phyloP scores from a whole-genome alignment of 2,888 invertebrate species.

The Galeopsomyia nigrocyanea region DNA sequence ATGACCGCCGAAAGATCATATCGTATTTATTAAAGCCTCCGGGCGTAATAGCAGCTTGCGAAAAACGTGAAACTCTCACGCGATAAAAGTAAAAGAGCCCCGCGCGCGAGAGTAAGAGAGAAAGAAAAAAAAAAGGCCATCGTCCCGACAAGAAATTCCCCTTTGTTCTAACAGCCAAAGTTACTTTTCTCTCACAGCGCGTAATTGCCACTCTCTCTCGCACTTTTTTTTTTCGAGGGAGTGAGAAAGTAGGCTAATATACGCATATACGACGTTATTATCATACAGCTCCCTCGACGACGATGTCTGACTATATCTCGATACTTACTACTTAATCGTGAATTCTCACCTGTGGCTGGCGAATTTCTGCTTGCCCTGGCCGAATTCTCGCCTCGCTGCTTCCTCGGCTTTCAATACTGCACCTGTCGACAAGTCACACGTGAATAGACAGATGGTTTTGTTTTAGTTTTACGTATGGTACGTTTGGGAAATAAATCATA shows the following conservation, averaged over 20 bases:
- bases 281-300: neutral
- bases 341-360: constrained; percentile 32
- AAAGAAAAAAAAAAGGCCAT: constrained; percentile 10
- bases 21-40: too few relatives aligned
- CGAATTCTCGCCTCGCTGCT: constrained; percentile 18
- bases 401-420: constrained; percentile 26
- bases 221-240: too few relatives aligned
- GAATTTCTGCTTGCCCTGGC: constrained; percentile 15
- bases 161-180: constrained; percentile 24
- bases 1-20: too few relatives aligned
- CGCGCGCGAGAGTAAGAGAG: neutral
- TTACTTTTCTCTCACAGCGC: constrained; percentile 28
- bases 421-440: constrained; percentile 31
- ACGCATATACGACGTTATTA: neutral
- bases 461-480: too few relatives aligned
- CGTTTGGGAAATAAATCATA: constrained; percentile 19
- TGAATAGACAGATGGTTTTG: too few relatives aligned
- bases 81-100: neutral
- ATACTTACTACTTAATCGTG: too few relatives aligned
- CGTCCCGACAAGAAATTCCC: constrained; percentile 49
- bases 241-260: neutral
- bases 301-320: too few relatives aligned
- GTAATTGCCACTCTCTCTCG: constrained; percentile 15
- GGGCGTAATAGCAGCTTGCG: too few relatives aligned
- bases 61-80: too few relatives aligned